These are phyloP conservation scores for Maniola hyperantus DNA, from an alignment of 2,888 invertebrate genomes.

Conservation along the genomic window DNA sequence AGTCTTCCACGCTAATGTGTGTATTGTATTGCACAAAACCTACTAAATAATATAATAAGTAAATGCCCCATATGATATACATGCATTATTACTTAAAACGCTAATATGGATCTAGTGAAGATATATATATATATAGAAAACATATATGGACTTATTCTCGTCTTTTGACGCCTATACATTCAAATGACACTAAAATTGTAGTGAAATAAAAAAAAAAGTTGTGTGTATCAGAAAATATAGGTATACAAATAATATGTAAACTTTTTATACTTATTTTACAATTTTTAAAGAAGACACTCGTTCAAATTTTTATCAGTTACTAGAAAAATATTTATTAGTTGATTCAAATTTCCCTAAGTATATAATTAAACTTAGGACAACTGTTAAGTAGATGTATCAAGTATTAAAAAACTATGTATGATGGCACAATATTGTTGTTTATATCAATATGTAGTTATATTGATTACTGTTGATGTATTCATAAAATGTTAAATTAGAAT, in stretches of 20 bases:
- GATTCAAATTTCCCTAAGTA: slow-evolving; percentile 18
- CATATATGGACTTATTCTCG: not conserved
- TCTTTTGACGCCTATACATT: not conserved
- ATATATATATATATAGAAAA: not conserved
- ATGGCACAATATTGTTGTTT: slow-evolving; percentile 65
- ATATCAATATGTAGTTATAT: slow-evolving; percentile 30
- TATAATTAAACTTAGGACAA: slow-evolving; percentile 25
- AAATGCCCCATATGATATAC: not conserved
- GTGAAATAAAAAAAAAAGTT: not conserved
- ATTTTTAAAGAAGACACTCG: not conserved
- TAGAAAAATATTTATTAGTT: slow-evolving; percentile 16
- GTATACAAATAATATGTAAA: not conserved
- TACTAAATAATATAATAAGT: slow-evolving; percentile 12
- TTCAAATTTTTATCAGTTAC: slow-evolving; percentile 10
- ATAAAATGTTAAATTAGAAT: slow-evolving; percentile 41
- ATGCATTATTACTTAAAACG: not conserved
- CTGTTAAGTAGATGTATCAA: slow-evolving; percentile 38
- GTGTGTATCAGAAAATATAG: not conserved
- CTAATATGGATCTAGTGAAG: not conserved
- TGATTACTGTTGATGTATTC: slow-evolving; percentile 31
- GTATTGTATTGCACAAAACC: slow-evolving; percentile 31
- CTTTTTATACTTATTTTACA: not conserved
- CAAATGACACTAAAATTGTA: slow-evolving; percentile 5
- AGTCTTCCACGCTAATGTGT: slow-evolving; percentile 35
- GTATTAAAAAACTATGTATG: slow-evolving; percentile 58